Evolutionary conservation across 64 coral and sea anemone species (phyloP).

Genomic region (Pachyseris speciosa): DNA sequence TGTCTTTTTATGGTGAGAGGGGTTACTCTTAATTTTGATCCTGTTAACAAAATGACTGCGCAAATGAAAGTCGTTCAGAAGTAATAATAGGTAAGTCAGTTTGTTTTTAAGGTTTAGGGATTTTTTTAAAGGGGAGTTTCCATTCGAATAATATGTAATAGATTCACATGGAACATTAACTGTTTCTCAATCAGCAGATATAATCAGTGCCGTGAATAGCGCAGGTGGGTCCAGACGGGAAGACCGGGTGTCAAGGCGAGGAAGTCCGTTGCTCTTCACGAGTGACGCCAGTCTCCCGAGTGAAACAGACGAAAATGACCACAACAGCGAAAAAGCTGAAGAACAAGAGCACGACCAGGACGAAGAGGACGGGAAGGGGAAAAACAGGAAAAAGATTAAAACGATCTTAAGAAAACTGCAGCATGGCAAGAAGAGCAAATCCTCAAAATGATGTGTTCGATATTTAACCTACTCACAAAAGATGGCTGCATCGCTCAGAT

Average conservation of each 20-base stretch:
- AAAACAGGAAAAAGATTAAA: conserved; percentile 34
- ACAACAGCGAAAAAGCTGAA: neutral
- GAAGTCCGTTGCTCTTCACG: conserved; percentile 26
- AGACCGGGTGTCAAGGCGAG: neutral
- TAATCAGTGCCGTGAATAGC: neutral
- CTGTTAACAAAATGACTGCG: no score
- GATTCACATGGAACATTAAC: neutral
- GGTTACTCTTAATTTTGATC: no score
- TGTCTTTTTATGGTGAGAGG: no score
- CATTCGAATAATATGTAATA: no score
- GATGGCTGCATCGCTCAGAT: no score
- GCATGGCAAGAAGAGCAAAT: conserved; percentile 30
- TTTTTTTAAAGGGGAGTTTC: neutral
- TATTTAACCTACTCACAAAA: neutral
- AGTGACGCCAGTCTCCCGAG: conserved; percentile 7
- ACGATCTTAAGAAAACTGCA: conserved; percentile 42
- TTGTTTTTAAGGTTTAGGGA: neutral
- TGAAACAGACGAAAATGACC: conserved; percentile 18
- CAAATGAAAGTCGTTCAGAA: no score
- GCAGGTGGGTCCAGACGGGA: neutral
- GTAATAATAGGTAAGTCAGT: no score
- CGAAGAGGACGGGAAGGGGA: neutral
- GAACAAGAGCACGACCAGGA: neutral
- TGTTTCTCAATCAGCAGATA: neutral
- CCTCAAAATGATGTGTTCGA: neutral